Evolutionary conservation across 2,113 vertebrate genomes (phyloP).

Genomic region (Ibidorhyncha struthersii): DNA sequence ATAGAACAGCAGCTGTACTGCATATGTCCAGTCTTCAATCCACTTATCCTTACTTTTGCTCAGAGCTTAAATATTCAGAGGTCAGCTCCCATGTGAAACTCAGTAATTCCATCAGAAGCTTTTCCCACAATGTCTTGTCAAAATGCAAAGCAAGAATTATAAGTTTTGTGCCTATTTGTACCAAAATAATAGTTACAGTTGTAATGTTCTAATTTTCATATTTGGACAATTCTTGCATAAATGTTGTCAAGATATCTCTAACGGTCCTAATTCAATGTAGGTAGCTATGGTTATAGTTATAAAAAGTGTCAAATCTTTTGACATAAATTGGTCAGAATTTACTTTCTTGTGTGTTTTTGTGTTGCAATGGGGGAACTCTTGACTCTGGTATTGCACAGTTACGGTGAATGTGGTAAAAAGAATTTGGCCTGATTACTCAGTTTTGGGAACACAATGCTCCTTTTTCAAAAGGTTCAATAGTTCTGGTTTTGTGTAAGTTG

Average conservation of each 20-base stretch:
- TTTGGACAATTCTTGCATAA: background rate
- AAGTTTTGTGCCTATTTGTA: background rate
- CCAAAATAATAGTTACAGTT: background rate
- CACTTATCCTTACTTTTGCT: background rate
- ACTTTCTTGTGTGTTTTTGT: background rate
- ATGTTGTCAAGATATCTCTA: background rate
- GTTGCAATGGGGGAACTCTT: background rate
- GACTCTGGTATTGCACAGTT: background rate
- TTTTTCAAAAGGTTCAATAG: background rate
- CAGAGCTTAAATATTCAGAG: background rate
- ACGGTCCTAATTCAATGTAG: background rate
- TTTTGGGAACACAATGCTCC: background rate
- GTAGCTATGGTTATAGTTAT: background rate
- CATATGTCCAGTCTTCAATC: background rate
- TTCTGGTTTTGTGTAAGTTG: background rate
- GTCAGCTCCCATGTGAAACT: background rate
- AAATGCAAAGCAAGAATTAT: background rate
- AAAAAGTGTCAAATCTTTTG: background rate
- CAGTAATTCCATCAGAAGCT: constrained; percentile 3
- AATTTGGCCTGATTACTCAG: background rate
- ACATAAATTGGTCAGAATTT: background rate
- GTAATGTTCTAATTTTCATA: background rate
- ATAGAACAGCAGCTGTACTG: background rate
- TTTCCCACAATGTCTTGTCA: background rate
- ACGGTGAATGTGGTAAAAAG: background rate